Conservation (phyloP, 2,888 invertebrate species). For the Deilephila elpenor region DNA sequence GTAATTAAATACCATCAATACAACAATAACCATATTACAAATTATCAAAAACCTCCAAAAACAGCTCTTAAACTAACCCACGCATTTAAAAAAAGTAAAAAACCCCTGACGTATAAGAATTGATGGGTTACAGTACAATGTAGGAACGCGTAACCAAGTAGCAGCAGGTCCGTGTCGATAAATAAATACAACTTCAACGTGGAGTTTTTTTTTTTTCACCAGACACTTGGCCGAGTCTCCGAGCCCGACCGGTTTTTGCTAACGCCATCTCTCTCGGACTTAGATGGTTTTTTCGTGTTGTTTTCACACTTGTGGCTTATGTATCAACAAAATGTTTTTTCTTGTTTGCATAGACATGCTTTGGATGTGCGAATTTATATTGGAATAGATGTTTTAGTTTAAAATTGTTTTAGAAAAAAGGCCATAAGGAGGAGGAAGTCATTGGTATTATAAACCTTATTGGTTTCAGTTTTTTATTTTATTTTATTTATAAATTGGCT, state of each 20-base stretch:
- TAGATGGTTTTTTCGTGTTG: slow-evolving; percentile 22
- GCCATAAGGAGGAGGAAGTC: too few relatives aligned
- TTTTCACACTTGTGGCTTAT: slow-evolving; percentile 23
- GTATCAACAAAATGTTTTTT: neutral
- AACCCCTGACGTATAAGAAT: slow-evolving; percentile 11
- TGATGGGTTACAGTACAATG: slow-evolving; percentile 39
- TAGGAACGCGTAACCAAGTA: slow-evolving; percentile 51
- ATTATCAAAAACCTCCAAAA: neutral
- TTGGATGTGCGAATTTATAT: too few relatives aligned
- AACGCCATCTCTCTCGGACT: slow-evolving; percentile 14
- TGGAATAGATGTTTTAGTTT: too few relatives aligned
- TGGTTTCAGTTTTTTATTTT: neutral
- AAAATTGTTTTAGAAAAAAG: neutral
- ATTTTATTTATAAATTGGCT: too few relatives aligned
- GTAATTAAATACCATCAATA: too few relatives aligned
- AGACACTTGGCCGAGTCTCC: slow-evolving; percentile 35
- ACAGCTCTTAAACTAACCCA: neutral
- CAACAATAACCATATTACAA: neutral
- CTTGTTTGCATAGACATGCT: neutral
- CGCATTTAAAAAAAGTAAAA: slow-evolving; percentile 11
- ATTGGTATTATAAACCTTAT: neutral
- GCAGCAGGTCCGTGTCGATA: slow-evolving; percentile 46
- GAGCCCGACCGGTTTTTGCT: slow-evolving; percentile 31
- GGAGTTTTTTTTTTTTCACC: slow-evolving; percentile 39
- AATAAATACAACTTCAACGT: slow-evolving; percentile 37